These are phyloP conservation scores for Ctenopoma multispine DNA, from an alignment of 2,797 vertebrate species.

Conservation along the genomic window DNA sequence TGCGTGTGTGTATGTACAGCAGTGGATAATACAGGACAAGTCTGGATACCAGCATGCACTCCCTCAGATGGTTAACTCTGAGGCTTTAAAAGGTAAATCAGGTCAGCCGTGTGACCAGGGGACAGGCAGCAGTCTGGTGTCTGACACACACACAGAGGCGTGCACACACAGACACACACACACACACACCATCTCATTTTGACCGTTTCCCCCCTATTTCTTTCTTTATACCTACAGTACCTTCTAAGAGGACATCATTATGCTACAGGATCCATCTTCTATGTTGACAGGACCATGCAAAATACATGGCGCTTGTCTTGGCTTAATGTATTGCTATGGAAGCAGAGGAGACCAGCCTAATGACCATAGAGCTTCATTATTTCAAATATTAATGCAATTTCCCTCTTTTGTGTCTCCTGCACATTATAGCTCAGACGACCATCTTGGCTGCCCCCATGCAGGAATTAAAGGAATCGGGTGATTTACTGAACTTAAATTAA, in stretches of 20 bases:
- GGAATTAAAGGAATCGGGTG: not conserved
- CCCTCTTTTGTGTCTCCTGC: constrained; percentile 60
- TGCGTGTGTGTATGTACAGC: not conserved
- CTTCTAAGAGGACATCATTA: constrained; percentile 71
- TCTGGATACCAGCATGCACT: constrained; percentile 15
- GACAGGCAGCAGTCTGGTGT: constrained; percentile 62
- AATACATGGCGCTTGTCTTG: constrained; percentile 85
- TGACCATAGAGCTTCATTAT: constrained; percentile 69
- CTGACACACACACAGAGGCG: constrained; percentile 28
- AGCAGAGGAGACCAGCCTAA: constrained; percentile 80
- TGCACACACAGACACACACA: constrained; percentile 3
- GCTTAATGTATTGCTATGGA: constrained; percentile 84
- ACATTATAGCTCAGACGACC: constrained; percentile 27
- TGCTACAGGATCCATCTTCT: constrained; percentile 74
- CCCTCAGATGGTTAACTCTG: constrained; percentile 32
- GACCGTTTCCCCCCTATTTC: constrained; percentile 1
- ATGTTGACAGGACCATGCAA: constrained; percentile 78
- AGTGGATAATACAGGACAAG: constrained; percentile 11
- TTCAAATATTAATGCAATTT: constrained; percentile 76
- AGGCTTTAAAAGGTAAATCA: constrained; percentile 68
- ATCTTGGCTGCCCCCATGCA: not conserved
- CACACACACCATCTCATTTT: not conserved
- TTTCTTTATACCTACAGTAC: constrained; percentile 25
- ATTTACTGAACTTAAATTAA: not conserved
- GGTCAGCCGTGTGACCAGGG: constrained; percentile 56